Evolutionary conservation across 2,797 vertebrate species (phyloP).

Genomic region (Pseudotriccus pelzelni): DNA sequence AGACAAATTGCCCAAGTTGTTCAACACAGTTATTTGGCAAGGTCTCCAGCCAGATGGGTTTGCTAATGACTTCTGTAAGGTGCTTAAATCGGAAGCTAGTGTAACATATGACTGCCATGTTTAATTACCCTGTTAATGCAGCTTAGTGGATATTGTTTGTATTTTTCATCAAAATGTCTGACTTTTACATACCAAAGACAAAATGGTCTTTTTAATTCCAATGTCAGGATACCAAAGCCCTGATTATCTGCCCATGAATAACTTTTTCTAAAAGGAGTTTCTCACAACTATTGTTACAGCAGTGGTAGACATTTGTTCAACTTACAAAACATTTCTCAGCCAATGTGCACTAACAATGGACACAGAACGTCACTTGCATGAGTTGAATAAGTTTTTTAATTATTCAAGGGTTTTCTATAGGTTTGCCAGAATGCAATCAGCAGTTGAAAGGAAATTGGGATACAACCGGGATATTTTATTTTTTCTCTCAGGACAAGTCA

Average conservation of each 20-base stretch:
- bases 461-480: neutral
- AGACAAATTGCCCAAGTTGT: neutral
- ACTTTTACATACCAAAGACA: neutral
- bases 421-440: neutral
- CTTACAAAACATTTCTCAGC: neutral
- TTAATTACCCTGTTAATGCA: conserved; percentile 55
- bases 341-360: neutral
- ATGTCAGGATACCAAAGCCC: neutral
- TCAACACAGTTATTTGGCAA: conserved; percentile 34
- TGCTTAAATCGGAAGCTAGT: conserved; percentile 35
- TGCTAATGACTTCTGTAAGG: conserved; percentile 60
- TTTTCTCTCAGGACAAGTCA: neutral
- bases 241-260: neutral
- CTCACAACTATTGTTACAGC: neutral
- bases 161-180: no score
- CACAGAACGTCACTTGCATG: neutral
- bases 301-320: neutral
- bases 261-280: neutral
- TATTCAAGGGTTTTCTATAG: neutral
- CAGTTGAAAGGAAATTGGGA: neutral
- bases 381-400: neutral
- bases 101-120: conserved; percentile 42
- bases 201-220: neutral
- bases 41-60: conserved; percentile 56
- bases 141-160: neutral